These are phyloP conservation scores for Isotomurus palustris DNA, from an alignment of 2,888 invertebrate species.

Conservation along the genomic window DNA sequence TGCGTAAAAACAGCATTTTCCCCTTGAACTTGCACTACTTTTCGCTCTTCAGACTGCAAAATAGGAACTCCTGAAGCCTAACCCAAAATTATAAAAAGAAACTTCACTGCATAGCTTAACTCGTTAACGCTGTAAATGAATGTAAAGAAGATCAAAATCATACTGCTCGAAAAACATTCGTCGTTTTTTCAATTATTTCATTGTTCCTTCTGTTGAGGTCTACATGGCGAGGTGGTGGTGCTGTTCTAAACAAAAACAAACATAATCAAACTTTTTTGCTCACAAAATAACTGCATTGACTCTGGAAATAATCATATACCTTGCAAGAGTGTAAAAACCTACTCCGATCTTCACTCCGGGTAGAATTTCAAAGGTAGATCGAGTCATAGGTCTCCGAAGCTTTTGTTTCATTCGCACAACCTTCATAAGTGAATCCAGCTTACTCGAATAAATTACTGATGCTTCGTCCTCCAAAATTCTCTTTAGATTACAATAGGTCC, in stretches of 20 bases:
- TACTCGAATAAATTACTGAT: constrained; percentile 14
- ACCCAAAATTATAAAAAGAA: not conserved
- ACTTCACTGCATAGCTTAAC: not conserved
- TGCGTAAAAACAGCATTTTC: constrained; percentile 29
- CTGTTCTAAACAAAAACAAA: constrained; percentile 16
- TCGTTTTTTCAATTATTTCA: constrained; percentile 21
- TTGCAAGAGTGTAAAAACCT: constrained; percentile 37
- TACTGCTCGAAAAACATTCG: constrained; percentile 34
- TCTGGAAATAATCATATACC: constrained; percentile 19
- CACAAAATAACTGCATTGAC: not conserved
- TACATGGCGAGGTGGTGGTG: constrained; percentile 19
- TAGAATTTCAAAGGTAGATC: constrained; percentile 31
- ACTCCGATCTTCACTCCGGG: constrained; percentile 37
- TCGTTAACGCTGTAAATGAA: not conserved
- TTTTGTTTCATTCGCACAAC: constrained; percentile 38
- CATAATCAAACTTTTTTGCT: not conserved
- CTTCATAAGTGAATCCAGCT: constrained; percentile 28
- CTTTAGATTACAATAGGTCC: too few species aligned
- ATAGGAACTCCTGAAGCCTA: constrained; percentile 40
- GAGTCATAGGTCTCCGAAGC: constrained; percentile 25
- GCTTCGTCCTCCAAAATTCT: constrained; percentile 23
- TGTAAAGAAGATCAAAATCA: constrained; percentile 4
- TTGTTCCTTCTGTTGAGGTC: constrained; percentile 29
- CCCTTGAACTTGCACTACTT: constrained; percentile 24
- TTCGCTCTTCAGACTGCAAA: constrained; percentile 37